These are phyloP conservation scores for Parazoanthus darwini DNA, from an alignment of 92 coral and sea anemone genomes.

Conservation along the genomic window DNA sequence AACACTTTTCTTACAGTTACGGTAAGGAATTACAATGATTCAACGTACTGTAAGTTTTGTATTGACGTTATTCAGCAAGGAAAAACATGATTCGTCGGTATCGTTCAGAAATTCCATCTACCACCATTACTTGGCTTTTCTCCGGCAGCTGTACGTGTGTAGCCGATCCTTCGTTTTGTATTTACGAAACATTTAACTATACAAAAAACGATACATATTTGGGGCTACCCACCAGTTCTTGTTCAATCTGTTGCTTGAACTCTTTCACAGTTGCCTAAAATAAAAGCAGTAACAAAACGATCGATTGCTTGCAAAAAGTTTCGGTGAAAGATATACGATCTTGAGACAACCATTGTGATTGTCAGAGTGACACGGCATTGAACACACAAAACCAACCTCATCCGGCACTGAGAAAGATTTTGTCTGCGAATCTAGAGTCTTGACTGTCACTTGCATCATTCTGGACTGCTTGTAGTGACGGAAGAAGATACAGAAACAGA, in stretches of 20 bases:
- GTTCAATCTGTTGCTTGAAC: conserved; percentile 84
- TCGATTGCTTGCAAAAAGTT: background rate
- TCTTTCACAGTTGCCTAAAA: conserved; percentile 87
- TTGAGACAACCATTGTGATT: background rate
- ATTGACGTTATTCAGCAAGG: too few relatives aligned
- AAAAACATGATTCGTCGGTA: too few relatives aligned
- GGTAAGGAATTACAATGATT: too few relatives aligned
- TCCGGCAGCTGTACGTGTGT: background rate
- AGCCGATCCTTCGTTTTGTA: background rate
- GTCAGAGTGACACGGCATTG: background rate
- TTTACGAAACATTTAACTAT: background rate
- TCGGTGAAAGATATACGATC: background rate
- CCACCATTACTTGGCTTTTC: too few relatives aligned
- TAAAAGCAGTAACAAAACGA: conserved; percentile 4
- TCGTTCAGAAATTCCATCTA: too few relatives aligned
- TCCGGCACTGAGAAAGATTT: conserved; percentile 78
- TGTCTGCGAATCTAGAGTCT: conserved; percentile 97
- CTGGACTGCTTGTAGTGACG: background rate
- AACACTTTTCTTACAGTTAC: too few relatives aligned
- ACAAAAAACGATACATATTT: too few relatives aligned
- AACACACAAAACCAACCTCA: conserved; percentile 59
- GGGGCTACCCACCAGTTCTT: conserved; percentile 73
- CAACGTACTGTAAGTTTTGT: too few relatives aligned
- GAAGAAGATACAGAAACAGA: background rate
- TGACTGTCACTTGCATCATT: conserved; percentile 93